These are phyloP conservation scores for Orthonyx spaldingii DNA, from an alignment of 2,113 vertebrate genomes.

Conservation along the genomic window DNA sequence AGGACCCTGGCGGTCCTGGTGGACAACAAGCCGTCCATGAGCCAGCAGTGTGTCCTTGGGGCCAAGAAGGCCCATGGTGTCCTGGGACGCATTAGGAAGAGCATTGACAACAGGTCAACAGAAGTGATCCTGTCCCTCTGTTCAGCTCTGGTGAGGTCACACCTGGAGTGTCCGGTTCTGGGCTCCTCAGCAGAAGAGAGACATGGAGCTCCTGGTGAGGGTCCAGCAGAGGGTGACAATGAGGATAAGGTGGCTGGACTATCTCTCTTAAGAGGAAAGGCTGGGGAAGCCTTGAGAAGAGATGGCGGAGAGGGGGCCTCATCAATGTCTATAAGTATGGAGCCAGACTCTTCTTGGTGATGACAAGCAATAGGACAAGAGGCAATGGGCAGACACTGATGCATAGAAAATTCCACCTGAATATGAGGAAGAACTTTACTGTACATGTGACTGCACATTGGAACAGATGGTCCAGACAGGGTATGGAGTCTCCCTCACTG, in stretches of 20 bases:
- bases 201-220: not conserved
- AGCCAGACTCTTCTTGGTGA: not conserved
- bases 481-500: not conserved
- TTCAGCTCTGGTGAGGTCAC: not conserved
- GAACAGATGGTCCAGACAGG: not conserved
- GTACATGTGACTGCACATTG: not conserved
- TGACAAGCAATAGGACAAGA: not conserved
- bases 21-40: not conserved
- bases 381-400: not conserved
- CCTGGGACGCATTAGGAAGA: not conserved
- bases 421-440: not conserved
- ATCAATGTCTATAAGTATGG: no score
- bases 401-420: not conserved
- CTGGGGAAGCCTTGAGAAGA: not conserved
- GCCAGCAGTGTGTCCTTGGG: not conserved
- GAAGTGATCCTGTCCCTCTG: not conserved
- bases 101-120: not conserved
- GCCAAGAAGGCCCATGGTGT: not conserved
- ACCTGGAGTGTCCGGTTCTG: not conserved
- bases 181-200: not conserved
- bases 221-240: not conserved
- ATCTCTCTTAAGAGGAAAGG: not conserved
- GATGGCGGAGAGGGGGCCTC: not conserved
- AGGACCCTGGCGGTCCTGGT: not conserved
- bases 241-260: not conserved